Conservation (phyloP, 2,797 vertebrate genomes). For the Carcharodon carcharias region DNA sequence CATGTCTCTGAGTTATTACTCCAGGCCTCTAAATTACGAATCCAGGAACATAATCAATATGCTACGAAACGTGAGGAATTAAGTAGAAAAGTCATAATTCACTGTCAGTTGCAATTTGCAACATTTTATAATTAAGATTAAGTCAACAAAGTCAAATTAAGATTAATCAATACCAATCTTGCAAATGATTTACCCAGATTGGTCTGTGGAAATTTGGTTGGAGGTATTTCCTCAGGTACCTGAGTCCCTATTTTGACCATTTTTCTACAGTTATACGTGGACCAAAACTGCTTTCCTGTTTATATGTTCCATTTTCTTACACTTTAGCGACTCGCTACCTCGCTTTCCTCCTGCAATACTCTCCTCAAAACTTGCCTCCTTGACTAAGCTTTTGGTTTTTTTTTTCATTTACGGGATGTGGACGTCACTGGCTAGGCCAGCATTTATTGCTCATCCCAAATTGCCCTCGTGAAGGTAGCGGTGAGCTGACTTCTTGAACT, state of each 20-base stretch:
- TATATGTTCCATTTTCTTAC: neutral
- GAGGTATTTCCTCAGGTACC: neutral
- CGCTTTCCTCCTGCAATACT: no score
- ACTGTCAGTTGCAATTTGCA: neutral
- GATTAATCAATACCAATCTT: neutral
- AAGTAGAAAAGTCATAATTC: neutral
- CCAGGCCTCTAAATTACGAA: neutral
- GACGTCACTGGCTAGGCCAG: no score
- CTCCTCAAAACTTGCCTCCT: no score
- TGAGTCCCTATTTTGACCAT: neutral
- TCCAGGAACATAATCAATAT: neutral
- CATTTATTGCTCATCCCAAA: no score
- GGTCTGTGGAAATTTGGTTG: neutral
- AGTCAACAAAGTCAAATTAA: neutral
- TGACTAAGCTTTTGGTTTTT: no score
- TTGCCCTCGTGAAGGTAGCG: no score
- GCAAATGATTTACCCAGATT: neutral
- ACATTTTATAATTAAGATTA: neutral
- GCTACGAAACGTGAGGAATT: neutral
- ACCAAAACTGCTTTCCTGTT: neutral
- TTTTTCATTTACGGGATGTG: no score
- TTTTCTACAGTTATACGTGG: neutral
- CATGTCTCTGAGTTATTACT: neutral
- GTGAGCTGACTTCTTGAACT: no score
- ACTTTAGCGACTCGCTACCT: no score